Conservation (phyloP, 2,888 invertebrate species). For the Leptogaster cylindrica region DNA sequence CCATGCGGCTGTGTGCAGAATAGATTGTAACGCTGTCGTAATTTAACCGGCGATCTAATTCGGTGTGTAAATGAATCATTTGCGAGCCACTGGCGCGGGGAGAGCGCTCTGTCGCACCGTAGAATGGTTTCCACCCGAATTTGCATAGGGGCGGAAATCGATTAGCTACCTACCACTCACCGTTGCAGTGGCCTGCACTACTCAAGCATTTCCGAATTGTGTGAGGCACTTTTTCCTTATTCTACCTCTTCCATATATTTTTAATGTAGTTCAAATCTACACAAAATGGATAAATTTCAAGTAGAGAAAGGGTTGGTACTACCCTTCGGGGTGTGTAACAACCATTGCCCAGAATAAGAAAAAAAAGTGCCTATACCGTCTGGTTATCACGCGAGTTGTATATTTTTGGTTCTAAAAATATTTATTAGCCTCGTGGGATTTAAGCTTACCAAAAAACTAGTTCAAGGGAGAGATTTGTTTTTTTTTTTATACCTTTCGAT, state of each 20-base stretch:
- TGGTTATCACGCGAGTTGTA: conserved; percentile 29
- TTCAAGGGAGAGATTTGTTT: not conserved
- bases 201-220: conserved; percentile 3
- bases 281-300: conserved; percentile 23
- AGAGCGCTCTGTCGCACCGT: not conserved
- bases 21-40: not conserved
- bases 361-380: conserved; percentile 15
- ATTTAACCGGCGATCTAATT: conserved; percentile 7
- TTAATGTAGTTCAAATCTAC: conserved; percentile 29
- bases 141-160: conserved; percentile 25
- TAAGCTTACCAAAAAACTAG: not conserved
- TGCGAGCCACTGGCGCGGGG: not conserved
- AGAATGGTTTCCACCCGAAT: not conserved
- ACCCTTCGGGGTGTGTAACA: not conserved
- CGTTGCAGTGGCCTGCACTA: not conserved
- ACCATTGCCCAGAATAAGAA: too few species aligned
- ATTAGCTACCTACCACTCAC: conserved; percentile 4
- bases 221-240: not conserved
- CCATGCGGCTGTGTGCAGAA: not conserved
- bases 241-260: not conserved
- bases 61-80: conserved; percentile 16
- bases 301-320: conserved; percentile 16
- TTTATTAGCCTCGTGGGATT: conserved; percentile 9
- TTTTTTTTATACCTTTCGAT: not conserved
- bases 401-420: conserved; percentile 9